Base-by-base conservation (phyloP, 2,113 vertebrate genomes). In the Struthio camelus region DNA sequence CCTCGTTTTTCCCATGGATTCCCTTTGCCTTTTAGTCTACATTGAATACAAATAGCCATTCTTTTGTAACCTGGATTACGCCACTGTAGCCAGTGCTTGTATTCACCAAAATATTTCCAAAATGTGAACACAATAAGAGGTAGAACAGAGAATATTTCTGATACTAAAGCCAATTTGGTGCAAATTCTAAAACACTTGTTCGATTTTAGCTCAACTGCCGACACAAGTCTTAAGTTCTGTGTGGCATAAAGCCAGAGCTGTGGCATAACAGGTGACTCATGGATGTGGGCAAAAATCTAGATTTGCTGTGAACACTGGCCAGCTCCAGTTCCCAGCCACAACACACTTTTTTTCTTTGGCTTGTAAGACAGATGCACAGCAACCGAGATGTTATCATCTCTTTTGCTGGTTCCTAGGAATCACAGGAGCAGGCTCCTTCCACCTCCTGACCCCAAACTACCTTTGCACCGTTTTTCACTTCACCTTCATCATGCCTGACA, bases 401-500 rank as follows among this genome's bases (percentile, higher is more conserved):
- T 88, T 70, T 81, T 66, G 19, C 53, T 69, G 59, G 38, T 50
- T 66, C 12, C 14, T 1, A 1, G 28, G 42, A 88, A 70, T 7
- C 22, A n/a, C 58, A 85, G 51, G 25, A 59, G 30, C 46, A 77
- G 19, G 38, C 2, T 14, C 11, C 15, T 8, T 72, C 70, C 12
- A 22, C 19, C 19, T 82, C 46, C 16, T 19, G n/a, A 11, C 22
- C 11, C 25, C 3, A 23, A 48, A 28, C 12, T 65, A 13, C 56
- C 5, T 42, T 14, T 25, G 30, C 48, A 38, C 10, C 18, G 3
- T 42, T 53, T 22, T 18, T 66, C 18, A 28, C 7, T 64, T n/a
- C 16, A 13, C 30, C 10, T 82, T 27, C 18, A 0, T 38, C 22
- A 6, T 66, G 11, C 51, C 40, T n/a, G 17, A 44, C 0, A 0